phyloP scores from a whole-genome alignment of 2,797 vertebrate species.

The Peromyscus aztecus region DNA sequence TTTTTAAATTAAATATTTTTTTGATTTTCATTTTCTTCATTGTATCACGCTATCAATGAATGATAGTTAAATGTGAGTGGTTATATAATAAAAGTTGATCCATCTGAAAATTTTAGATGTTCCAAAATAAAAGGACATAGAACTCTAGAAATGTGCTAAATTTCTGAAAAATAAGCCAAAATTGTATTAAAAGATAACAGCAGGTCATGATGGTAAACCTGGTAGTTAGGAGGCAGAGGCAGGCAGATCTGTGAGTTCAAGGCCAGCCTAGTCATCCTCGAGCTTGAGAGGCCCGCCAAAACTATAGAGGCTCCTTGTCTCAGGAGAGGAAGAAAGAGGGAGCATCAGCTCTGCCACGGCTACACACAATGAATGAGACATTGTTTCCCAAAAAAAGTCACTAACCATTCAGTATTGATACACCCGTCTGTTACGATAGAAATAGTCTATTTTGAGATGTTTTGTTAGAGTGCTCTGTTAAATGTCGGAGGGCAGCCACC shows the following conservation, averaged over 20 bases:
- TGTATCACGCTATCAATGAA: conserved; percentile 94
- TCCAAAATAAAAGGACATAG: conserved; percentile 75
- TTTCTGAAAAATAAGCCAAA: conserved; percentile 7
- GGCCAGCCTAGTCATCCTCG: not conserved
- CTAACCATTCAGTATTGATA: not conserved
- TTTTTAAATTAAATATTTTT: conserved; percentile 89
- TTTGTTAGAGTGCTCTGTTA: not conserved
- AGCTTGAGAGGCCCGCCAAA: not conserved
- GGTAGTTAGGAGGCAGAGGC: not conserved
- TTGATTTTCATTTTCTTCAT: conserved; percentile 93
- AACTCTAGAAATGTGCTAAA: not conserved
- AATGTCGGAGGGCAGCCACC: not conserved
- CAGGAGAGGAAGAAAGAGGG: not conserved
- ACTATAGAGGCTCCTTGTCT: not conserved
- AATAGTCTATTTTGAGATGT: not conserved
- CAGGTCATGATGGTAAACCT: too few species aligned
- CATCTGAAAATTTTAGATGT: conserved; percentile 94
- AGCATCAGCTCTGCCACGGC: not conserved
- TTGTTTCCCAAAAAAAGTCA: not conserved
- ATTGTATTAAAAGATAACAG: not conserved
- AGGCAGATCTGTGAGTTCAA: not conserved
- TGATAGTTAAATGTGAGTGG: conserved; percentile 91
- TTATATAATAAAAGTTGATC: conserved; percentile 95
- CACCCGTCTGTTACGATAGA: not conserved
- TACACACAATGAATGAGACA: not conserved